A percentile compares a stretch with the other conserved stretches of the same genome.
Evolutionary conservation across 2,888 invertebrate species (phyloP).

Genomic region (Auanema sp.): DNA sequence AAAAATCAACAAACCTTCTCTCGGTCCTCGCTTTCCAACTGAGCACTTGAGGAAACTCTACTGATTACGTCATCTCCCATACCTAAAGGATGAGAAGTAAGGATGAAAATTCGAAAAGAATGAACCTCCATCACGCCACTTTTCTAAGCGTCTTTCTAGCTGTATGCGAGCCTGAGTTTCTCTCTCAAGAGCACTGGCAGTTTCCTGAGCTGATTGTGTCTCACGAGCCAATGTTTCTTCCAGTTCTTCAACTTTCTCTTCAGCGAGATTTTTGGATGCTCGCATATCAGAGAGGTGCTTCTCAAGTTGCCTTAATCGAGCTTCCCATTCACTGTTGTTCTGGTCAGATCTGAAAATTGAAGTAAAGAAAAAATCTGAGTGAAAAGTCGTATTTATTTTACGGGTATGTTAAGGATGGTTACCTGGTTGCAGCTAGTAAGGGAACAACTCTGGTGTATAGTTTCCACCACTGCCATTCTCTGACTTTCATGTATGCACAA

Average conservation of each 20-base stretch:
- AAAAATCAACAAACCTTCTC: slow-evolving; percentile 9
- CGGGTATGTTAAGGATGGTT: no score
- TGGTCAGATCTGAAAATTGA: slow-evolving; percentile 32
- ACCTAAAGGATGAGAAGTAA: slow-evolving; percentile 2
- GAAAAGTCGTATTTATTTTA: not conserved
- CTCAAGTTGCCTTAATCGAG: slow-evolving; percentile 34
- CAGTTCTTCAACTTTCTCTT: slow-evolving; percentile 17
- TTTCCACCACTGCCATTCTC: slow-evolving; percentile 91
- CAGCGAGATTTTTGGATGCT: slow-evolving; percentile 25
- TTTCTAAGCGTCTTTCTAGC: slow-evolving; percentile 23
- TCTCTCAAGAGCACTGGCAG: slow-evolving; percentile 12
- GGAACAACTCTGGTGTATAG: slow-evolving; percentile 88
- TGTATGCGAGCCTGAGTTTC: slow-evolving; percentile 34
- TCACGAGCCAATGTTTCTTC: slow-evolving; percentile 16
- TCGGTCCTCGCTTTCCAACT: slow-evolving; percentile 14
- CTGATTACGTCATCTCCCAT: slow-evolving; percentile 12
- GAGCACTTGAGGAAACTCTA: slow-evolving; percentile 18
- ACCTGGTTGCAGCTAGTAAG: slow-evolving; percentile 73
- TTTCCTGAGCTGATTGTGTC: slow-evolving; percentile 14
- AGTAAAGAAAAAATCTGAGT: not conserved
- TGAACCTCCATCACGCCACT: slow-evolving; percentile 13
- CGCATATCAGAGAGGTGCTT: slow-evolving; percentile 30
- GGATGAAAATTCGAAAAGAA: not conserved
- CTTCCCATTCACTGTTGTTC: slow-evolving; percentile 36
- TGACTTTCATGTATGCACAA: slow-evolving; percentile 40